Evolutionary conservation across 1,140 invertebrate species (phyloP), one percentile per base, ranked within the genome.

Genomic region (Drosophila trapezifrons): DNA sequence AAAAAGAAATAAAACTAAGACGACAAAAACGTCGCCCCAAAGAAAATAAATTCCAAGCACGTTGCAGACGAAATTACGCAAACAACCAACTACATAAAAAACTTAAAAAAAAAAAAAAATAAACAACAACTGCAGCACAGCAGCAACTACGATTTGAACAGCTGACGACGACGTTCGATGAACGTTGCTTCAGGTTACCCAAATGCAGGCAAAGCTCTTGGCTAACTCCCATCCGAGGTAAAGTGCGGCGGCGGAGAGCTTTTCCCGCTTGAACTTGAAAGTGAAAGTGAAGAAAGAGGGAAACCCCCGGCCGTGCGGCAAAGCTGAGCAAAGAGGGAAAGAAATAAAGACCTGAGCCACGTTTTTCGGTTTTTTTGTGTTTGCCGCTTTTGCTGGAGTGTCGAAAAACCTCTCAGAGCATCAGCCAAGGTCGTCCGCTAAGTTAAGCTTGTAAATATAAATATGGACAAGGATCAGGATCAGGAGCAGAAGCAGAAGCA

Each of bases 381-480:
- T n/a, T 51, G 49, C 29, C 49, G 85, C 82, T 90, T 87, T 87
- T 90, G 87, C 77, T 90, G 87, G 87, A 90, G 87, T 90, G 87
- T 59, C 45, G 15, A 46, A 42, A 74, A 62, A 76, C 57, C 55
- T 40, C 73, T 71, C 85, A 73, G 79, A 80, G 67, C 71, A 81
- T 78, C 51, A 78, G 75, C 62, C 70, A 76, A 73, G 67, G 65
- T 71, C 67, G 35, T 49, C 25, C n/a, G 4, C 7, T 54, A 62
- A 13, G 17, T 20, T 37, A 10, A 29, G 32, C 43, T 1, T 37
- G 72, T 57, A 38, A 45, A 56, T 37, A 49, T 40, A 37, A 1
- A 37, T 18, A 63, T 71, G 27, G 58, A 46, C 57, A 51, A 15
- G 63, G 40, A 47, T n/a, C 40, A 47, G 54, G 35, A 66, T 38